Evolutionary conservation across 1,140 invertebrate species (phyloP).

Genomic region (Caligus rogercresseyi): DNA sequence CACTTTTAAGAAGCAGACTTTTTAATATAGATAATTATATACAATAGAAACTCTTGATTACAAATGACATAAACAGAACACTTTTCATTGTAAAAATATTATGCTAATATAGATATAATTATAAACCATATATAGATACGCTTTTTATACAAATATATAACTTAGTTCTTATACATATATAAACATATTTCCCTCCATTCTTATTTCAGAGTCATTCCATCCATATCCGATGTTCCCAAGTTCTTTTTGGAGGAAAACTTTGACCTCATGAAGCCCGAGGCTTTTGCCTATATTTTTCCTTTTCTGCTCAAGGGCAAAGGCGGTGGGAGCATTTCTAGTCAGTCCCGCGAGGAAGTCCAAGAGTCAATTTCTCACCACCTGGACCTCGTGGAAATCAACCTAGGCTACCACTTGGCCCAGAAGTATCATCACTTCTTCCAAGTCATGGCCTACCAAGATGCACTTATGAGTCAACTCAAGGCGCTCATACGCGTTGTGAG

Average conservation of each 20-base stretch:
- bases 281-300: slow-evolving; percentile 1
- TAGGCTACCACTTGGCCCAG: slow-evolving; percentile 15
- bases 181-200: background rate
- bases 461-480: slow-evolving; percentile 9
- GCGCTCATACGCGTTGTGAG: background rate
- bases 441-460: slow-evolving; percentile 14
- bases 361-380: slow-evolving; percentile 13
- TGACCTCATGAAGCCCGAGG: slow-evolving; percentile 4
- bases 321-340: background rate
- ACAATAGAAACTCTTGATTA: too few relatives aligned
- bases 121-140: too few relatives aligned
- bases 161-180: too few relatives aligned
- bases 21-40: too few relatives aligned
- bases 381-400: slow-evolving; percentile 13
- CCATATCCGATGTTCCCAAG: background rate
- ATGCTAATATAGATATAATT: too few relatives aligned
- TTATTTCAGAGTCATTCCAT: background rate
- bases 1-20: too few relatives aligned
- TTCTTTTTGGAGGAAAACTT: slow-evolving; percentile 16
- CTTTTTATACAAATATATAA: too few relatives aligned
- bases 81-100: too few relatives aligned
- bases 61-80: too few relatives aligned
- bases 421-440: slow-evolving; percentile 20
- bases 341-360: slow-evolving; percentile 6
- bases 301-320: slow-evolving; percentile 2